Conservation (phyloP, 2,797 vertebrate genomes). For the Betta splendens region DNA sequence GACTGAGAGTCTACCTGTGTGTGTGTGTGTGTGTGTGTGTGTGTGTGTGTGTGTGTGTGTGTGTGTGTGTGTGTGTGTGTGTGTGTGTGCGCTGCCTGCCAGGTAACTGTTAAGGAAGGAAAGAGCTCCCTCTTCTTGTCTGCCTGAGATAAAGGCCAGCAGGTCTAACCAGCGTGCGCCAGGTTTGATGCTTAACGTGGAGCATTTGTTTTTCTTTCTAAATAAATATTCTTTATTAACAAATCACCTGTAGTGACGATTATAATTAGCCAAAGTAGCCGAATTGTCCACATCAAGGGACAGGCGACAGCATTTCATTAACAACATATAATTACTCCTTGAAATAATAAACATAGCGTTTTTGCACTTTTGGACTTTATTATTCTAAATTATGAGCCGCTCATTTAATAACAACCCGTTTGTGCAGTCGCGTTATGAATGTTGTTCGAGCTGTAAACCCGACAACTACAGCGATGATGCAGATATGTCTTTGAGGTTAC, state of each 20-base stretch:
- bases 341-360: neutral
- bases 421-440: no score
- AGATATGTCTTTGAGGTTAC: no score
- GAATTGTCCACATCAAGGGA: constrained; percentile 4
- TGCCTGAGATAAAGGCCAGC: constrained; percentile 48
- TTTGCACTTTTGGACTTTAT: no score
- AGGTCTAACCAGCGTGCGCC: constrained; percentile 32
- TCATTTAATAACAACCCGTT: no score
- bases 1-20: neutral
- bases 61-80: constrained; percentile 1
- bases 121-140: constrained; percentile 79
- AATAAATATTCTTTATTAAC: constrained; percentile 7
- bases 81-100: constrained; percentile 35
- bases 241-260: constrained; percentile 12
- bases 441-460: no score
- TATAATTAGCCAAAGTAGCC: neutral
- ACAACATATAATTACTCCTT: neutral
- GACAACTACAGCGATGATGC: no score
- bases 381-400: no score
- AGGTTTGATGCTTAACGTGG: constrained; percentile 25
- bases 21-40: neutral
- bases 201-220: neutral
- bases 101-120: constrained; percentile 59
- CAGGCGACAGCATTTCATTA: constrained; percentile 3
- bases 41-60: neutral